phyloP scores from a whole-genome alignment of 2,888 invertebrate species.

The Drosophila rubida region DNA sequence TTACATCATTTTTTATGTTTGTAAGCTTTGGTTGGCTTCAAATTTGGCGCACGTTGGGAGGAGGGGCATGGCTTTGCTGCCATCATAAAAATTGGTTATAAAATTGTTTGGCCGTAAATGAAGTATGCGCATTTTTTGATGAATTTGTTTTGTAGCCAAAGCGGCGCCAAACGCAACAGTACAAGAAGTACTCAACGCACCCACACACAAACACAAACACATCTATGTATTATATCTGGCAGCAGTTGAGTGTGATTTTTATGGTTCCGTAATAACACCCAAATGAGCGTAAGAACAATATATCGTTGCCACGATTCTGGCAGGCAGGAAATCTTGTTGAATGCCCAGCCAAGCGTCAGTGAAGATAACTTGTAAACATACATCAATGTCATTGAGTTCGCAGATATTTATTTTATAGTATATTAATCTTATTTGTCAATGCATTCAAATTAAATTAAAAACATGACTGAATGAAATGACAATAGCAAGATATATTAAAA shows the following conservation, averaged over 20 bases:
- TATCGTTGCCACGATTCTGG: slow-evolving; percentile 3
- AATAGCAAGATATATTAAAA: background rate
- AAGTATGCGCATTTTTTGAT: slow-evolving; percentile 72
- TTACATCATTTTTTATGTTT: slow-evolving; percentile 70
- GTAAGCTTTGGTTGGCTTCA: slow-evolving; percentile 26
- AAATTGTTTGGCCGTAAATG: slow-evolving; percentile 74
- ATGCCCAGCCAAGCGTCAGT: slow-evolving; percentile 34
- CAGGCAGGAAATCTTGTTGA: slow-evolving; percentile 7
- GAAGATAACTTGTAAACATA: slow-evolving; percentile 21
- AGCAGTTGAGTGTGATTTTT: slow-evolving; percentile 60
- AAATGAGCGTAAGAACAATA: slow-evolving; percentile 31
- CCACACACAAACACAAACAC: background rate
- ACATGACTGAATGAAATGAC: background rate
- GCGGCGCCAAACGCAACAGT: slow-evolving; percentile 42
- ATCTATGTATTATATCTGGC: slow-evolving; percentile 30
- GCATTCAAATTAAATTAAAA: background rate
- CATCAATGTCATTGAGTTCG: slow-evolving; percentile 9
- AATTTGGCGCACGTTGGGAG: slow-evolving; percentile 2
- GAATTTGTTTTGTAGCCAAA: slow-evolving; percentile 66
- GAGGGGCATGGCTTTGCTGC: slow-evolving; percentile 13
- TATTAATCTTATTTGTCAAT: slow-evolving; percentile 8
- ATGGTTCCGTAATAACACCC: slow-evolving; percentile 50
- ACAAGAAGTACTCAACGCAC: slow-evolving; percentile 6
- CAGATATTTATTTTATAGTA: slow-evolving; percentile 5
- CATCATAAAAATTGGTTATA: slow-evolving; percentile 74